These are phyloP conservation scores for Priocnemis perturbator DNA, from an alignment of 2,888 invertebrate genomes.

Conservation along the genomic window DNA sequence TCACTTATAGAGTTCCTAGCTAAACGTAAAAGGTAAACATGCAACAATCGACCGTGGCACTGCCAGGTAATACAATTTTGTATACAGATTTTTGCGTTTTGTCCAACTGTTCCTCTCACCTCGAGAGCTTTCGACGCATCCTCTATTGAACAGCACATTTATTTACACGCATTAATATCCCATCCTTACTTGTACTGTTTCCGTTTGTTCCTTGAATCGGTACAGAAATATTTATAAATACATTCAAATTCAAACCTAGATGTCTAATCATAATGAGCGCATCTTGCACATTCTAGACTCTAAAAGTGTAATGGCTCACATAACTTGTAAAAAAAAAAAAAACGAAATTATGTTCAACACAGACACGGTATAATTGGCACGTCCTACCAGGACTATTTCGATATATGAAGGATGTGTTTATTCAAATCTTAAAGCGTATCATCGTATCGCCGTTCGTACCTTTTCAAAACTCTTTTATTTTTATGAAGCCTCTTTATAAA, in stretches of 20 bases:
- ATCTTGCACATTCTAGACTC: not conserved
- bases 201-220: slow-evolving; percentile 15
- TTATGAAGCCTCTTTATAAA: slow-evolving; percentile 24
- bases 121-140: slow-evolving; percentile 22
- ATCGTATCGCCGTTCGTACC: not conserved
- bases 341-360: slow-evolving; percentile 10
- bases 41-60: slow-evolving; percentile 51
- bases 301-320: not conserved
- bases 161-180: slow-evolving; percentile 24
- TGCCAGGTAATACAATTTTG: slow-evolving; percentile 35
- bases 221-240: slow-evolving; percentile 20
- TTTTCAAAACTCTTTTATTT: slow-evolving; percentile 12
- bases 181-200: slow-evolving; percentile 29
- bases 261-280: not conserved
- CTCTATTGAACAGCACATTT: slow-evolving; percentile 16
- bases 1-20: slow-evolving; percentile 53
- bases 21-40: slow-evolving; percentile 53
- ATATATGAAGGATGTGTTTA: slow-evolving; percentile 18
- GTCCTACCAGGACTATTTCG: slow-evolving; percentile 20
- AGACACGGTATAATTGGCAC: slow-evolving; percentile 34
- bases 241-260: slow-evolving; percentile 6
- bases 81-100: slow-evolving; percentile 20
- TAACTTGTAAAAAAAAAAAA: slow-evolving; percentile 1
- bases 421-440: slow-evolving; percentile 9
- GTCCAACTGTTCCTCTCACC: slow-evolving; percentile 31